Percentiles rank a stretch among this genome's conserved stretches.
Evolutionary conservation across 2,888 invertebrate species (phyloP).

Genomic region (Eutolmus rufibarbis): DNA sequence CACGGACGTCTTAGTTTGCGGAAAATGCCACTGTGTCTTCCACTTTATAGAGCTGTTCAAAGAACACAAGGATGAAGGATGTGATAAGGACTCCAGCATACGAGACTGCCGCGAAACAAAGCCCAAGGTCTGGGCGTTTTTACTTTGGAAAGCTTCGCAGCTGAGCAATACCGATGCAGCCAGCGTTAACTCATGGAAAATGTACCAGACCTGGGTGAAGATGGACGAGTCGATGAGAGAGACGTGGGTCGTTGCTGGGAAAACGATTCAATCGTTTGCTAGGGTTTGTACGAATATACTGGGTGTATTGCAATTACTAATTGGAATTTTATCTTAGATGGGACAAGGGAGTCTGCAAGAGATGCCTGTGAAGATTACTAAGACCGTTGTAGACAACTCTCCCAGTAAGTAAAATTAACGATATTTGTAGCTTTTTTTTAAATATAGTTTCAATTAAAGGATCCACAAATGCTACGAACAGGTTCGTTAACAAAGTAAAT

Average conservation of each 20-base stretch:
- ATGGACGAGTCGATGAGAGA: slow-evolving; percentile 77
- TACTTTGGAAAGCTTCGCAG: slow-evolving; percentile 78
- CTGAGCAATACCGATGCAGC: slow-evolving; percentile 59
- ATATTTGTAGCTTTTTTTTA: not conserved
- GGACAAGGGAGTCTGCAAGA: slow-evolving; percentile 62
- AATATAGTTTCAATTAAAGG: not conserved
- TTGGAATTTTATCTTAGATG: slow-evolving; percentile 49
- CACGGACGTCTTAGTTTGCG: slow-evolving; percentile 82
- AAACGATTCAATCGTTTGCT: slow-evolving; percentile 76
- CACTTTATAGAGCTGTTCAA: slow-evolving; percentile 82
- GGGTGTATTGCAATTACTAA: not conserved
- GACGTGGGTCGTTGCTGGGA: slow-evolving; percentile 82
- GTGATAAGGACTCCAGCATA: slow-evolving; percentile 70
- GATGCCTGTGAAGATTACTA: slow-evolving; percentile 63
- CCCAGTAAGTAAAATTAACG: slow-evolving; percentile 34
- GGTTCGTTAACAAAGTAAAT: not conserved
- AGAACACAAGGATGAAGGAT: slow-evolving; percentile 71
- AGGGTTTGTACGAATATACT: slow-evolving; percentile 63
- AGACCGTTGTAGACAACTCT: slow-evolving; percentile 60
- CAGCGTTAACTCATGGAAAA: slow-evolving; percentile 74
- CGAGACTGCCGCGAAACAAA: slow-evolving; percentile 75
- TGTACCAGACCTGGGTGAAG: slow-evolving; percentile 85
- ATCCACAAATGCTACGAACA: not conserved
- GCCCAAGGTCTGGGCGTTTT: slow-evolving; percentile 85
- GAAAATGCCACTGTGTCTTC: slow-evolving; percentile 81